Conservation (phyloP, 2,113 vertebrate species). For the Perca flavescens region DNA sequence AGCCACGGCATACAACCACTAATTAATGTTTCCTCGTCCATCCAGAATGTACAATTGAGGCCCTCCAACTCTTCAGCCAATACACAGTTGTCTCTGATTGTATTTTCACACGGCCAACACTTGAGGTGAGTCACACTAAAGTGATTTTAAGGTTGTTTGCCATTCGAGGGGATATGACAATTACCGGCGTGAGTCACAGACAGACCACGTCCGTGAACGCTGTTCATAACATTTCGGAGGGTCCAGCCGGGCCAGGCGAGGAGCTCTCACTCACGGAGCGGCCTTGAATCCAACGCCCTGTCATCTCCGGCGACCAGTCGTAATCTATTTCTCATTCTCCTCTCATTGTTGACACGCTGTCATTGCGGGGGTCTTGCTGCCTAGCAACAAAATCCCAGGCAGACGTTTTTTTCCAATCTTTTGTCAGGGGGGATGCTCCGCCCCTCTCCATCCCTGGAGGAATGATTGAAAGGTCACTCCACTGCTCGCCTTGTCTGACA, state of each 20-base stretch:
- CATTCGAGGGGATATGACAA: slow-evolving; percentile 10
- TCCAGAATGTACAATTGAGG: neutral
- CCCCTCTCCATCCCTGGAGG: slow-evolving; percentile 52
- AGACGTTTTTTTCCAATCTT: slow-evolving; percentile 70
- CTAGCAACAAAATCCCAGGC: slow-evolving; percentile 71
- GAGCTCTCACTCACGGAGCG: neutral
- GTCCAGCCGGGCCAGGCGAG: neutral
- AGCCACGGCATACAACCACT: neutral
- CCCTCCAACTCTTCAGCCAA: neutral
- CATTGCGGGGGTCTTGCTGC: slow-evolving; percentile 63
- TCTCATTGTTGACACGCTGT: slow-evolving; percentile 74
- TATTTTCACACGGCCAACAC: neutral
- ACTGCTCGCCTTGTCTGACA: slow-evolving; percentile 63
- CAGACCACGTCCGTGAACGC: slow-evolving; percentile 1
- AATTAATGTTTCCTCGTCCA: slow-evolving; percentile 16
- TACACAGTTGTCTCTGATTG: neutral
- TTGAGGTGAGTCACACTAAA: slow-evolving; percentile 15
- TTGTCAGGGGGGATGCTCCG: slow-evolving; percentile 47
- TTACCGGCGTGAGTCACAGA: slow-evolving; percentile 2
- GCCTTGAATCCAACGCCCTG: slow-evolving; percentile 40
- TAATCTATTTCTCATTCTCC: slow-evolving; percentile 73
- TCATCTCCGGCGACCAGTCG: slow-evolving; percentile 46
- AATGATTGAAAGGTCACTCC: slow-evolving; percentile 80
- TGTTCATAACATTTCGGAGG: neutral
- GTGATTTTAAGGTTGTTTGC: slow-evolving; percentile 28